Evolutionary conservation across 2,888 invertebrate species (phyloP), one percentile per base, ranked within the genome.

Genomic region (Torymus texanus): DNA sequence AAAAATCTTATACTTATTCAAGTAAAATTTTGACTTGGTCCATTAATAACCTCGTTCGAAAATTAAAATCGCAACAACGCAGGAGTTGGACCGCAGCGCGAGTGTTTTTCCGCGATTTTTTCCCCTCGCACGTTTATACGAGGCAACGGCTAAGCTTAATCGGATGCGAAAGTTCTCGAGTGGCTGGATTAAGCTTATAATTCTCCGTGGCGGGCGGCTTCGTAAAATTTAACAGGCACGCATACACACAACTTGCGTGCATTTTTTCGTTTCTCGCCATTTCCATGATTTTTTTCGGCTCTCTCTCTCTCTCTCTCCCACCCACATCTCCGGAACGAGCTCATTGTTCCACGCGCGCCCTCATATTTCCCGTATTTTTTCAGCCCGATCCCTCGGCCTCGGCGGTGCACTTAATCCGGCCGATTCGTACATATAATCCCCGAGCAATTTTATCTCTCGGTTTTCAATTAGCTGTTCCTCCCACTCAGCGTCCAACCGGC

Each of bases 131-230:
- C n/a, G 12, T n/a, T 56, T n/a, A 56, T n/a, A 56, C 2, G 55
- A 14, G 55, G 4, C 8, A 11, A 56, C 3, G 55, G n/a, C 14
- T 62, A 18, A 21, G 21, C 4, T 24, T 21, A 18, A 62, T 62
- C 24, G 62, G 21, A 24, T 14, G 24, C 24, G 24, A 21, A 62
- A 62, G 62, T 62, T 29, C 55, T 56, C n/a, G 4, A 56, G 55
- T n/a, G 11, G 24, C 21, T 14, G 62, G 62, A 62, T 62, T 62
- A 62, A 21, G 62, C 62, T 62, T 14, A 62, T 62, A 62, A 62
- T 62, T 62, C 62, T 24, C 29, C 21, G 13, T 12, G 41, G 41
- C 10, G 41, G 41, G 41, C 41, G 41, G 41, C 41, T 41, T 41
- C 41, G 41, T 41, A 41, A 41, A 41, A 41, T 41, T 41, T 8